Evolutionary conservation across 2,797 vertebrate species (phyloP).

Genomic region (Siniperca undulata): DNA sequence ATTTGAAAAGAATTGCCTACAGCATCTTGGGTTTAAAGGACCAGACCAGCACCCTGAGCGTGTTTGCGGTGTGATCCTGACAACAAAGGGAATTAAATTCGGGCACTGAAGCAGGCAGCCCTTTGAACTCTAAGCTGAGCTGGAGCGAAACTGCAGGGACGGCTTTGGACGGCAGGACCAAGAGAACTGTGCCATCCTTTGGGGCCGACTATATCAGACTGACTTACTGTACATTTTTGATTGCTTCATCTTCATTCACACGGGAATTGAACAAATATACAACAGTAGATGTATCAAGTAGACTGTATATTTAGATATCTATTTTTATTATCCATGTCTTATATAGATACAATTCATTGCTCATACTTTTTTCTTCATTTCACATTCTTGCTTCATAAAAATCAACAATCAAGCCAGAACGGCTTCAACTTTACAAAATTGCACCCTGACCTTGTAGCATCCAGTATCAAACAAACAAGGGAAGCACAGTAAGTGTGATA

Average conservation of each 20-base stretch:
- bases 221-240: slow-evolving; percentile 73
- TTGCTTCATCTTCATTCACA: slow-evolving; percentile 71
- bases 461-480: slow-evolving; percentile 49
- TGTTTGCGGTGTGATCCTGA: slow-evolving; percentile 86
- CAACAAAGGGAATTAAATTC: slow-evolving; percentile 43
- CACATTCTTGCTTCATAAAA: slow-evolving; percentile 69
- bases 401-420: slow-evolving; percentile 52
- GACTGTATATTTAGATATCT: slow-evolving; percentile 83
- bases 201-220: slow-evolving; percentile 67
- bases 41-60: slow-evolving; percentile 91
- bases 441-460: slow-evolving; percentile 30
- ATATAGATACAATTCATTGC: slow-evolving; percentile 66
- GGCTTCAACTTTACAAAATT: slow-evolving; percentile 32
- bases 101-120: slow-evolving; percentile 69
- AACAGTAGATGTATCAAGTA: slow-evolving; percentile 69
- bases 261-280: slow-evolving; percentile 67
- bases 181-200: slow-evolving; percentile 55
- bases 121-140: slow-evolving; percentile 78
- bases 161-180: slow-evolving; percentile 68
- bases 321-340: slow-evolving; percentile 78
- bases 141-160: slow-evolving; percentile 72
- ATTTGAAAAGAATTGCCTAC: slow-evolving; percentile 96
- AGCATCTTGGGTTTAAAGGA: slow-evolving; percentile 96
- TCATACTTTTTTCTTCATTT: slow-evolving; percentile 61
- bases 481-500: slow-evolving; percentile 44